Base-by-base conservation (phyloP, 2,113 vertebrate genomes). In the Choloepus hoffmanni region DNA sequence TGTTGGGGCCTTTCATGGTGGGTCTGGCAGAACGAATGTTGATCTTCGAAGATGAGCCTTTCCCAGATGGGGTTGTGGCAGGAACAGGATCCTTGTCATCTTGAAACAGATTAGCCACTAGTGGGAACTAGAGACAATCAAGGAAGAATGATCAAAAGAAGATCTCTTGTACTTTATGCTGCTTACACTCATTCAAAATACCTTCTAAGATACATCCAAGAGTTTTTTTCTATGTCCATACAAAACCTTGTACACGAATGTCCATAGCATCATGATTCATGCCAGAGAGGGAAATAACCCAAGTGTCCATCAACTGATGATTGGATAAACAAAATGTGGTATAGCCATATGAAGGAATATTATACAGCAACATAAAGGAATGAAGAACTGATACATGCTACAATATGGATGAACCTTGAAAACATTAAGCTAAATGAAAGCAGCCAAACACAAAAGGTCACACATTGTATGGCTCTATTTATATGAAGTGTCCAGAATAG, bases 51-150 rank as follows among this genome's bases (percentile, higher is more conserved):
- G 98, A 92, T 0, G 78, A 0, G 28, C 90, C 92, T 73, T 98
- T 99, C 33, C 98, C 98, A 5, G 70, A 0, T 6, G 95, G 19
- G 0, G 95, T 0, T 18, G 95, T 0, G 72, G 85, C 10, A 2
- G 97, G 6, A 2, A 23, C 33, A 0, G 87, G 8, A 0, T 98
- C 99, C 30, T 98, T 99, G 48, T 99, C 99, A 1, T 99, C 99
- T 0, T 98, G 98, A 94, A 99, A 99, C 58, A 99, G 98, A 50
- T 99, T 99, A 18, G 99, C 99, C 1, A 99, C 99, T 85, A 99
- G 98, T 82, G 99, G 99, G 65, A 99, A 99, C 99, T 99, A 43
- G 96, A 97, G 97, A 74, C 0, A 7, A 86, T 88, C 50, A 93
- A 92, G 48, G 0, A 0, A 86, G n/a, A 26, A 70, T 0, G 67